phyloP scores from a whole-genome alignment of 2,797 vertebrate species.

The Peromyscus melanophrys region DNA sequence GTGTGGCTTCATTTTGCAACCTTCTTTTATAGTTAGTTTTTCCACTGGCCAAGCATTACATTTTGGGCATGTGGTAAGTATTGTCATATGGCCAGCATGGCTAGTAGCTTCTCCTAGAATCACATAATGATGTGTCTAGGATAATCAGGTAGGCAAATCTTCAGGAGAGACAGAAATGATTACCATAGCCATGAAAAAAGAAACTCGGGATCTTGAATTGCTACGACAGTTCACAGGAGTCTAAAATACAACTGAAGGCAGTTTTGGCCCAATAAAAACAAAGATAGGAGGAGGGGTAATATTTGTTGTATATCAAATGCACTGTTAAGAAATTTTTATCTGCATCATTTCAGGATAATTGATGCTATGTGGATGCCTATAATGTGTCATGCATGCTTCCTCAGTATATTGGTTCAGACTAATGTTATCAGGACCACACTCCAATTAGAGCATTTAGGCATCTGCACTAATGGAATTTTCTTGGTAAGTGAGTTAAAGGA shows the following conservation, averaged over 20 bases:
- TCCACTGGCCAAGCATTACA: background rate
- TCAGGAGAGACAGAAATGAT: background rate
- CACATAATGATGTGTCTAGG: background rate
- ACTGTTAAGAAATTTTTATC: background rate
- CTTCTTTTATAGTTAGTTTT: background rate
- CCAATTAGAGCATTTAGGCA: background rate
- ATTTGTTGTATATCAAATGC: background rate
- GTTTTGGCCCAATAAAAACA: constrained; percentile 45
- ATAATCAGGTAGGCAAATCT: background rate
- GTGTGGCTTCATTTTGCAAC: background rate
- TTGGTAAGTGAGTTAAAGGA: constrained; percentile 12
- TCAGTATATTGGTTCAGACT: background rate
- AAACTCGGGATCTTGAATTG: background rate
- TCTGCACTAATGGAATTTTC: constrained; percentile 8
- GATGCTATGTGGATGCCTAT: background rate
- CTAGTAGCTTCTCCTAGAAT: background rate
- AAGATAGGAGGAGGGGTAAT: background rate
- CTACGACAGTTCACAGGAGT: background rate
- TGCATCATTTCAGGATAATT: background rate
- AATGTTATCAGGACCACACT: background rate
- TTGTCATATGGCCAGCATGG: background rate
- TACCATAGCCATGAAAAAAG: background rate
- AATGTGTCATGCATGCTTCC: background rate
- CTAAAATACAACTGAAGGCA: background rate
- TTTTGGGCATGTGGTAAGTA: background rate